Base-by-base conservation (phyloP, 2,888 invertebrate genomes). In the Sicus ferrugineus region DNA sequence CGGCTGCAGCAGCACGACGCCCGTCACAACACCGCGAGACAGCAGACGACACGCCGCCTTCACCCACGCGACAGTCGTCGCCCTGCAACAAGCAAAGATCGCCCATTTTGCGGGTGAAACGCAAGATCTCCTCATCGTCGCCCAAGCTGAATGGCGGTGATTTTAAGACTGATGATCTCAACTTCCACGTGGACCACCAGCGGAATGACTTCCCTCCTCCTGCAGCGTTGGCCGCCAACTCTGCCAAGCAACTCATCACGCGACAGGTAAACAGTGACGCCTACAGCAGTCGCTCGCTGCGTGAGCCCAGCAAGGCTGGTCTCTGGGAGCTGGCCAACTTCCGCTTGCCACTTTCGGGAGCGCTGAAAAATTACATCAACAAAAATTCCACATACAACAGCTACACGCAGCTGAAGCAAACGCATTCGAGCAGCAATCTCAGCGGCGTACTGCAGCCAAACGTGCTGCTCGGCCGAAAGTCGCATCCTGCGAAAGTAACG, bases 101-200 rank as follows among this genome's bases (percentile, higher is more conserved):
- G 2, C 79, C 83, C 14, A 78, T 77, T 70, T 74, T 82, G 38
- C 76, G 75, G 2, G 77, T 79, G 0, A 82, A 83, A 64, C 79
- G 82, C 23, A 83, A 83, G 74, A 83, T 83, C 42, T 83, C 83
- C 73, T 80, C 83, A 68, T 84, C 84, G 31, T 84, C 83, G 34
- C 83, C 83, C 21, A 83, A 83, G 71, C 73, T 83, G 2, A 83
- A 82, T 73, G 81, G 81, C 72, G 70, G 70, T 67, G 75, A 77
- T 61, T 74, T 69, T 65, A 75, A 75, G 74, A 73, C 76, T 68
- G 75, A 75, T 68, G 76, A 75, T 67, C 74, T 75, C 62, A 77
- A 75, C 38, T 75, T 72, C 73, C 76, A 77, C 68, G 67, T 79
- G n/a, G n/a, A n/a, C n/a, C n/a, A n/a, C 69, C 34, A 59, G 58